Evolutionary conservation across 2,797 vertebrate species (phyloP), one percentile per base, ranked within the genome.

Genomic region (Siniperca scherzeri): DNA sequence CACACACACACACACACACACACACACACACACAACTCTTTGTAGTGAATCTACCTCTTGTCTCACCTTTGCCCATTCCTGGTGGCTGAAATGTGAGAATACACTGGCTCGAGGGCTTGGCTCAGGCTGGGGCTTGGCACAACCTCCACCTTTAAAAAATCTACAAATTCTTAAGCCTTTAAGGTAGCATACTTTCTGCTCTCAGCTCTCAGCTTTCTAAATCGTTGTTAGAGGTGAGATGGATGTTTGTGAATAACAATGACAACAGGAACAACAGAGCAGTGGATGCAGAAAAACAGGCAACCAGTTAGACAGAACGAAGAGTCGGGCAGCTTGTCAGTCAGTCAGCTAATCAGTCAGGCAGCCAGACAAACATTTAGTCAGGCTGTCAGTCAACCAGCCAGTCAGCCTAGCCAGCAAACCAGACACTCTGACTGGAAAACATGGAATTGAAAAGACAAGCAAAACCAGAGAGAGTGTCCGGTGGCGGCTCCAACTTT

Each of bases 11-110:
- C 74, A 66, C 70, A 81, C 61, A 66, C 60, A 60, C 53, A 73
- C 78, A 76, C 77, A 81, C 69, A 71, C 81, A 85, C 80, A 85
- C 80, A 80, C 77, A 77, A 70, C 46, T 81, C 86, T 91, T 87
- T 91, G 89, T 89, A 76, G 82, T 87, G 82, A 87, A 78, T 91
- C 91, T 89, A 88, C 80, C 85, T 90, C 90, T 91, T 79, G 84
- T 92, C 90, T 95, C 92, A 92, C 92, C 88, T 93, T 90, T 89
- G 88, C 89, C 87, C 80, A 69, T 90, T 90, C 88, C 88, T 78
- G 83, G 86, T 90, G 87, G 82, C 81, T 92, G 92, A 92, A 92
- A 94, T 65, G 77, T 87, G 91, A 94, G 91, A 93, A 74, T 40
- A 10, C 61, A 25, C 60, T 74, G 74, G 79, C 89, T 91, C 27